Evolutionary conservation across 1,140 invertebrate genomes (phyloP), one percentile per base, ranked within the genome.

Genomic region (Eurosta solidaginis): DNA sequence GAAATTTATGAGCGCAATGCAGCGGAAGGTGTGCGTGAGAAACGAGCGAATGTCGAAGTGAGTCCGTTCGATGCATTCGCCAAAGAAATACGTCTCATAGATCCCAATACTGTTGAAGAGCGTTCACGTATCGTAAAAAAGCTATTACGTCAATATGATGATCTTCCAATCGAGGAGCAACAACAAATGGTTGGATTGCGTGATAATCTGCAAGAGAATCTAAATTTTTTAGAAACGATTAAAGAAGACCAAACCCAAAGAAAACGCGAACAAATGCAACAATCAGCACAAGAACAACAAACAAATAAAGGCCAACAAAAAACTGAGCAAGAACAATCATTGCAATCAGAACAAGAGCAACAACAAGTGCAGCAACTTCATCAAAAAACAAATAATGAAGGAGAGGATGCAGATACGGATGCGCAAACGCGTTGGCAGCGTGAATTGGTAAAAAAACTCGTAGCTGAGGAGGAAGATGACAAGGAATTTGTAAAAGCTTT

Each of bases 81-180:
- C n/a, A 45, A 81, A 47, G 79, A 85, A 27, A 47, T 80, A 25
- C 79, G 59, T 0, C 29, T 79, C 1, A 77, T 86, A 0, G 82
- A 85, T 14, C 50, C 79, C 0, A 77, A 22, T 3, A 80, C 81
- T 42, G 81, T 87, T 42, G 81, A 79, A 50, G 74, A 85, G 25
- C 84, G 85, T 59, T 81, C 82, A 0, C 78, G 79, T 1, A 79
- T 82, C 9, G 84, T 87, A 3, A 87, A 85, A 76, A 85, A 87
- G 63, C 74, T 87, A 1, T 33, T 87, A 17, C 59, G 76, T 0
- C 80, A 87, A 74, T 87, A 87, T 68, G 82, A 87, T 10, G 79
- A 81, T 6, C 22, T 87, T 5, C 82, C 85, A 0, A 3, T 75
- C 5, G 80, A 80, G n/a, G 85, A 87, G 25, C 85, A 87, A 40